phyloP scores from a whole-genome alignment of 2,113 vertebrate species.

The Entosphenus tridentatus region DNA sequence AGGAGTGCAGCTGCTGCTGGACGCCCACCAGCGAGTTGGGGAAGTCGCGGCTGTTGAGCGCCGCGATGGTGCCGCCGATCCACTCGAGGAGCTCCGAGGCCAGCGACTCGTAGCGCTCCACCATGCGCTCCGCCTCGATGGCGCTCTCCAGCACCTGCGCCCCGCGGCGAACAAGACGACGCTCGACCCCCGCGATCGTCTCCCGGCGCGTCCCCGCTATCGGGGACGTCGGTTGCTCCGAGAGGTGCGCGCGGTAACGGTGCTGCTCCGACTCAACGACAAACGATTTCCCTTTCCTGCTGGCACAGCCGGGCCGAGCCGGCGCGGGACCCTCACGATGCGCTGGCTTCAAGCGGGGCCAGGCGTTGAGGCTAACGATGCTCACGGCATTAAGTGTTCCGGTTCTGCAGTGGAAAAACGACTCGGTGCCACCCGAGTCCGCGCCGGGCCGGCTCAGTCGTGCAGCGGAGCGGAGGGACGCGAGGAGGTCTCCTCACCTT shows the following conservation, averaged over 20 bases:
- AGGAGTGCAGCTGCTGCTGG: conserved; percentile 80
- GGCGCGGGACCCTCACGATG: background rate
- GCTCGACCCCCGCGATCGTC: background rate
- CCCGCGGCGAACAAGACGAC: no score
- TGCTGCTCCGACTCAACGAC: background rate
- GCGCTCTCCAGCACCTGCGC: conserved; percentile 64
- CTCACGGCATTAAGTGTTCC: no score
- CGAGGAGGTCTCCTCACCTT: conserved; percentile 31
- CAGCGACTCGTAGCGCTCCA: conserved; percentile 44
- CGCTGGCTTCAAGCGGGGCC: no score
- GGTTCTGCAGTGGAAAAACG: no score
- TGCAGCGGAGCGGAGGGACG: no score
- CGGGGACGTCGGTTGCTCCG: background rate
- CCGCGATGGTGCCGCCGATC: conserved; percentile 54
- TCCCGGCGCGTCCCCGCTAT: background rate
- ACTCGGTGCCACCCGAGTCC: no score
- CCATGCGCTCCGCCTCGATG: conserved; percentile 47
- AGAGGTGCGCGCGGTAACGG: background rate
- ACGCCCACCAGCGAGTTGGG: conserved; percentile 71
- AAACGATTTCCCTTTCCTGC: background rate
- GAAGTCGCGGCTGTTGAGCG: conserved; percentile 79
- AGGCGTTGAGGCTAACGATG: no score
- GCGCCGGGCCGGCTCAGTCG: no score
- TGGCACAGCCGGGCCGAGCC: background rate
- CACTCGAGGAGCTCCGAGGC: conserved; percentile 60